Percentiles rank a stretch among this genome's conserved stretches.
phyloP scores from a whole-genome alignment of 2,797 vertebrate genomes.

The Pempheris klunzingeri region DNA sequence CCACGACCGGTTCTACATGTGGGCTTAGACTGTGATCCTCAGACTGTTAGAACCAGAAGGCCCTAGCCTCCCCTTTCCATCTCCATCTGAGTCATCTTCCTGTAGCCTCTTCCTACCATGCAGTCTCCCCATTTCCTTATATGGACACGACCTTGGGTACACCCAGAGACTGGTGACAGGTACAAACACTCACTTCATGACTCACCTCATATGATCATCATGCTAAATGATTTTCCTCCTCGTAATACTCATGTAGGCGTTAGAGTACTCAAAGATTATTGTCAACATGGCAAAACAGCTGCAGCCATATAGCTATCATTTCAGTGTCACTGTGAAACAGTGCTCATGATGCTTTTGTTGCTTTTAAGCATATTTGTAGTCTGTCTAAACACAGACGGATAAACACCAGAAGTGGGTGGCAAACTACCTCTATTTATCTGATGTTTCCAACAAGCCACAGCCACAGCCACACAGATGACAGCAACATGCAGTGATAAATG shows the following conservation, averaged over 20 bases:
- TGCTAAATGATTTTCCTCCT: not conserved
- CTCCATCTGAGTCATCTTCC: conserved; percentile 22
- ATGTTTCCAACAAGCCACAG: conserved; percentile 3
- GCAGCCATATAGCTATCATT: not conserved
- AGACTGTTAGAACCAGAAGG: conserved; percentile 34
- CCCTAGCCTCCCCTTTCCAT: conserved; percentile 34
- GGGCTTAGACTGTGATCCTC: conserved; percentile 10
- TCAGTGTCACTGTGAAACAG: not conserved
- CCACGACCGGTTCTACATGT: not conserved
- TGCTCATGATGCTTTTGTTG: not conserved
- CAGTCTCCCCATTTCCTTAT: conserved; percentile 51
- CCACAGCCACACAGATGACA: conserved; percentile 22
- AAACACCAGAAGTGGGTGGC: not conserved
- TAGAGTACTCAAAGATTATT: not conserved
- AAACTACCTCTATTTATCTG: conserved; percentile 19
- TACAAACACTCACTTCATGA: conserved; percentile 32
- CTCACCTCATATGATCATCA: not conserved
- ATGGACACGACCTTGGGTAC: conserved; percentile 45
- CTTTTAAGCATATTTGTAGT: not conserved
- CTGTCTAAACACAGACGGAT: not conserved
- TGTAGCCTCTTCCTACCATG: conserved; percentile 11
- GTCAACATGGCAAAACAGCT: not conserved
- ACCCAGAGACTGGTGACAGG: conserved; percentile 30
- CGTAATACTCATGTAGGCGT: not conserved
- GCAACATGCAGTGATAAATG: conserved; percentile 19